Evolutionary conservation across 2,797 vertebrate genomes (phyloP), one percentile per base, ranked within the genome.

Genomic region (Peromyscus nudipes): DNA sequence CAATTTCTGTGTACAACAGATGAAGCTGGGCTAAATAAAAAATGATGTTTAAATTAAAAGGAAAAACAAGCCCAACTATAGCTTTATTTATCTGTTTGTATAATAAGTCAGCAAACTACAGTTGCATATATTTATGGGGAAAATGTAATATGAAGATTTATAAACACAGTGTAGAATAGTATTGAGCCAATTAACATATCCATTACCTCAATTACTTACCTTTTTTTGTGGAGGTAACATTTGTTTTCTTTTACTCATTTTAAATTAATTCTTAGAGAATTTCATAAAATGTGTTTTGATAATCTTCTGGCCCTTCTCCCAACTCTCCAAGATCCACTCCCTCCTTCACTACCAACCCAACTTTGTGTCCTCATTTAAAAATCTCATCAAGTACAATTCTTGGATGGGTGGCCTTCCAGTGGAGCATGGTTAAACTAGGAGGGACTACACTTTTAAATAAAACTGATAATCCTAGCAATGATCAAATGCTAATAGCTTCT

Each of bases 21-120:
- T 37, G 0, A 71, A 87, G 93, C 46, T 9, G 85, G 7, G n/a
- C 73, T 89, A 57, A 86, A 83, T 91, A 90, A 82, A 96, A 94
- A 62, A 46, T 71, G 12, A 34, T 69, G 81, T 65, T 86, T 52
- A 84, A 71, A 55, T 86, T 79, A 40, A 89, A 89, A 96, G 89
- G 37, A 95, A 87, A 64, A 91, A 83, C 73, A 95, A 77, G 37
- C 40, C n/a, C 17, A 95, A 25, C 9, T 0, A 0, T 73, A 91
- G 90, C 40, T 87, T 95, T 55, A 65, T 69, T 65, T 84, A 19
- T 71, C 77, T 89, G 29, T 57, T 89, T 71, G 25, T 73, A 84
- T 73, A 75, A 4, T 85, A 75, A 80, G 12, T 12, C 19, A 69
- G 65, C 23, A 89, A 55, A 16, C 77, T 94, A 69, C n/a, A 79